These are phyloP conservation scores for Boulengeromyrus knoepffleri DNA, from an alignment of 2,113 vertebrate genomes.

Conservation along the genomic window DNA sequence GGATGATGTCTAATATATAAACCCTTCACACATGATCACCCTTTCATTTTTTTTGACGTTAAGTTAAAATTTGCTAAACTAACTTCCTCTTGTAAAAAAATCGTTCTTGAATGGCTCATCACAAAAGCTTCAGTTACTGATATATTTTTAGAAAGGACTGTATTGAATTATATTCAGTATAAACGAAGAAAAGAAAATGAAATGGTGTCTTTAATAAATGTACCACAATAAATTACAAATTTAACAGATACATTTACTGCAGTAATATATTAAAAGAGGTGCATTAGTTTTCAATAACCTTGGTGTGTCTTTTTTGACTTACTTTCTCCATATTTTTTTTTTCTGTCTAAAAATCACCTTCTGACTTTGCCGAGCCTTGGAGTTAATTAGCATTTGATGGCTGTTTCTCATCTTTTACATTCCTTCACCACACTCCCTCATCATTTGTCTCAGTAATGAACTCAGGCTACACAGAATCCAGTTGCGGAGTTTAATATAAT, in stretches of 20 bases:
- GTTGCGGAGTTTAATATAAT: not conserved
- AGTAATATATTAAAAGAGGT: not conserved
- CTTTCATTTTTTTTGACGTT: not conserved
- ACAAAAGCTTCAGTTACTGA: not conserved
- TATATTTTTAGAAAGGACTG: not conserved
- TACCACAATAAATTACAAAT: not conserved
- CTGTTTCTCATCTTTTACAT: not conserved
- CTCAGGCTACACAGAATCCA: not conserved
- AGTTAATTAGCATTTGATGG: not conserved
- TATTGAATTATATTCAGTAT: not conserved
- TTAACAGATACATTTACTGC: not conserved
- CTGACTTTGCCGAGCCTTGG: not conserved
- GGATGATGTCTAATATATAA: not conserved
- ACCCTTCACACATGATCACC: not conserved
- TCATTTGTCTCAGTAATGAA: not conserved
- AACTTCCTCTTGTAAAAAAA: not conserved
- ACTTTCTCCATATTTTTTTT: not conserved
- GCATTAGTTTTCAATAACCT: not conserved
- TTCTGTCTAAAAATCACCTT: not conserved
- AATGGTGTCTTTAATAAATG: not conserved
- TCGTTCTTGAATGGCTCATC: not conserved
- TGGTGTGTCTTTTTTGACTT: not conserved
- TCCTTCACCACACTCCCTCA: not conserved
- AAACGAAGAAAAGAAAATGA: not conserved
- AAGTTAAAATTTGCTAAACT: not conserved